These are phyloP conservation scores for Hylaeus volcanicus DNA, from an alignment of 1,140 invertebrate genomes.

Conservation along the genomic window DNA sequence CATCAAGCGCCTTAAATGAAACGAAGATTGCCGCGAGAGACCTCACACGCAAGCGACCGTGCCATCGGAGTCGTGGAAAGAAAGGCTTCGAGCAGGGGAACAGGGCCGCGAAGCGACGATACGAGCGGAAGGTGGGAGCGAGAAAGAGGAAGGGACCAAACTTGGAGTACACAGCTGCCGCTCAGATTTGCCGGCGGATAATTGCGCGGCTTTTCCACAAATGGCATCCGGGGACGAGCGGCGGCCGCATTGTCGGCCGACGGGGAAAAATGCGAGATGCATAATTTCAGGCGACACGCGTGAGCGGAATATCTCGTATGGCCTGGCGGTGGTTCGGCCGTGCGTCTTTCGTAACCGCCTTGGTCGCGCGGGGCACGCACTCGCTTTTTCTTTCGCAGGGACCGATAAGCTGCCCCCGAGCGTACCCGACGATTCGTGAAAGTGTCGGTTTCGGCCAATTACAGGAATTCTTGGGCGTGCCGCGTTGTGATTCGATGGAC, in stretches of 20 bases:
- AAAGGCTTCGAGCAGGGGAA: constrained; percentile 22
- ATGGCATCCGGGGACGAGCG: constrained; percentile 68
- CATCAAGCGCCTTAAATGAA: constrained; percentile 70
- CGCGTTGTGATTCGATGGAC: background rate
- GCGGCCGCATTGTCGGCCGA: constrained; percentile 42
- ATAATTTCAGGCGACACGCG: constrained; percentile 67
- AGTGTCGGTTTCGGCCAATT: background rate
- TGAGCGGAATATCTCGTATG: constrained; percentile 66
- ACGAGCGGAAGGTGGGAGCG: constrained; percentile 12
- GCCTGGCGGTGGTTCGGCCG: constrained; percentile 7
- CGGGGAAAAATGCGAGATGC: constrained; percentile 54
- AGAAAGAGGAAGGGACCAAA: constrained; percentile 63
- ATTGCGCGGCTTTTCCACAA: constrained; percentile 79
- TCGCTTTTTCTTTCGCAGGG: background rate
- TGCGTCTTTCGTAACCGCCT: constrained; percentile 17
- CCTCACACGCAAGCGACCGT: constrained; percentile 27
- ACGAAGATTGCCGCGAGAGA: constrained; percentile 44
- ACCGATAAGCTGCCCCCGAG: background rate
- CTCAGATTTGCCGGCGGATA: constrained; percentile 77
- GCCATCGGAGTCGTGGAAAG: constrained; percentile 25
- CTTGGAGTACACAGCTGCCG: constrained; percentile 74
- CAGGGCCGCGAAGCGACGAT: background rate
- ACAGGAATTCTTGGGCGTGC: background rate
- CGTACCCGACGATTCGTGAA: background rate
- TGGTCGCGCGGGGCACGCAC: background rate